phyloP scores from a whole-genome alignment of 2,113 vertebrate genomes.

The Illadopsis cleaveri region DNA sequence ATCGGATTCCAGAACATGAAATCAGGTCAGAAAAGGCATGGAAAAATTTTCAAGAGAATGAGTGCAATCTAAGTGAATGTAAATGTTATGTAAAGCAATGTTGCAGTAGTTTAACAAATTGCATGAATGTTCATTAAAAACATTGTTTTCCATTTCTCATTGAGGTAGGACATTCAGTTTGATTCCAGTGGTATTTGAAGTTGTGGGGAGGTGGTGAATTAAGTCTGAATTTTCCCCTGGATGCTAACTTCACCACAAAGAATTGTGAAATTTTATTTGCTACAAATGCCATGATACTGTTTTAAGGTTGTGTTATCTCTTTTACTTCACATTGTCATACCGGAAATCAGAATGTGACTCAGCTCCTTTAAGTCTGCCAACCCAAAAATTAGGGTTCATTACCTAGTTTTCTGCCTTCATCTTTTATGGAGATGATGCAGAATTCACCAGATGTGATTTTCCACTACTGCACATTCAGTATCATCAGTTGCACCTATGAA shows the following conservation, averaged over 20 bases:
- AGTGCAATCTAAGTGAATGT: not conserved
- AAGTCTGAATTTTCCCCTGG: not conserved
- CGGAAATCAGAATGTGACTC: not conserved
- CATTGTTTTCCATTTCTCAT: not conserved
- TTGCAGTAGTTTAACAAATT: not conserved
- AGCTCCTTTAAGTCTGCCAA: not conserved
- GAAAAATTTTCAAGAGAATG: not conserved
- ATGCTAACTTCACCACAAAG: not conserved
- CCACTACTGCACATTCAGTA: not conserved
- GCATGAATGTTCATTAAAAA: not conserved
- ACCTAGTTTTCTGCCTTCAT: not conserved
- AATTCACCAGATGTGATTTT: not conserved
- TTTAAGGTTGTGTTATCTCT: not conserved
- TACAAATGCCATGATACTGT: not conserved
- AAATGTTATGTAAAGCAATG: not conserved
- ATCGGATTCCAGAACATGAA: not conserved
- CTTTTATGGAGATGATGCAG: not conserved
- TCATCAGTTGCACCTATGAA: not conserved
- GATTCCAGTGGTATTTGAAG: not conserved
- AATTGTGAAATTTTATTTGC: not conserved
- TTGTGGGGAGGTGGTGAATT: not conserved
- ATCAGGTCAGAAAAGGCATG: not conserved
- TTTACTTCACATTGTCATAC: not conserved
- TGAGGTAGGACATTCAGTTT: not conserved
- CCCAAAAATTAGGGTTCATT: not conserved